Evolutionary conservation across 2,113 vertebrate genomes (phyloP), one percentile per base, ranked within the genome.

Genomic region (Loxodonta africana): DNA sequence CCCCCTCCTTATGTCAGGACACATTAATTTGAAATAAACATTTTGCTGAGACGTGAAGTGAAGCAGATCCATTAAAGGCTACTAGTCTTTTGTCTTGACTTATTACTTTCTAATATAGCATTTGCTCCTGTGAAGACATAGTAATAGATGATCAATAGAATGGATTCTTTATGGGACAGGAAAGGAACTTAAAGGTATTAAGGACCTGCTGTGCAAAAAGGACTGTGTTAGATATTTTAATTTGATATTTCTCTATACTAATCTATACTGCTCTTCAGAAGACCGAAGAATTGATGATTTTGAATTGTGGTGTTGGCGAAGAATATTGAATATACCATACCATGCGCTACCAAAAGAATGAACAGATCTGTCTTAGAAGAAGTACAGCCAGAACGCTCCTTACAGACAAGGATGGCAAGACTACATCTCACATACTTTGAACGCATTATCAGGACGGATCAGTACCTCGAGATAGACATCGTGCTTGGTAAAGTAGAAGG

Each of bases 1-100:
- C 74, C 37, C 81, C 78, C 62, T 95, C 95, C 95, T 96, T 97
- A 97, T 96, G 96, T 95, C 82, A 95, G 95, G 95, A 95, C 97
- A 97, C 90, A 95, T 95, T 95, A 90, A 92, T 95, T 95, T 95
- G 97, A 96, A 97, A 96, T 95, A 97, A 97, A 97, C 96, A 97
- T 96, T 97, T 98, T 97, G 87, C 96, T 83, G 94, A 87, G 87
- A 92, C 88, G 90, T 94, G 95, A 97, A 97, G 89, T 87, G 91
- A 98, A 96, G 96, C 87, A 83, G 84, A 97, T 81, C 92, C 92
- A 92, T 95, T 88, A 94, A 88, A 95, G 82, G 96, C 77, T 92
- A 97, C 95, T 48, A 88, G 89, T 94, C 94, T 81, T 30, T 41
- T 63, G 78, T 88, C 76, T 77, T 93, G 86, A 95, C 96, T 77